These are phyloP conservation scores for Pagetopsis macropterus DNA, from an alignment of 2,797 vertebrate species.

Conservation along the genomic window DNA sequence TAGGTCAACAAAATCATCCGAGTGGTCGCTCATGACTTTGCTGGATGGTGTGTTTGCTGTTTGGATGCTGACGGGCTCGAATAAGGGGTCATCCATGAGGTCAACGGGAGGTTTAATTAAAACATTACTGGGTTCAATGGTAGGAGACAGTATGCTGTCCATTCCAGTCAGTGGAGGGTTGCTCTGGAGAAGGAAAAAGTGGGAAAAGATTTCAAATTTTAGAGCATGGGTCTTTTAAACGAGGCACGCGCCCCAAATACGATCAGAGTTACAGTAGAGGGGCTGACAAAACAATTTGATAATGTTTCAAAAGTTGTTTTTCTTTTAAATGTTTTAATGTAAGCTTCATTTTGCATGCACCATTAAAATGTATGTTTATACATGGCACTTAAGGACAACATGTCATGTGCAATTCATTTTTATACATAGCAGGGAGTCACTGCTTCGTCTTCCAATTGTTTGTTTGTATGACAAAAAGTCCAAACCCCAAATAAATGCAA, in stretches of 20 bases:
- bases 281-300: too few relatives aligned
- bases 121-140: constrained; percentile 49
- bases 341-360: too few relatives aligned
- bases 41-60: constrained; percentile 33
- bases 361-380: too few relatives aligned
- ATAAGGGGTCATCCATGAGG: constrained; percentile 55
- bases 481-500: neutral
- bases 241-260: too few relatives aligned
- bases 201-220: neutral
- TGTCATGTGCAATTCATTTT: too few relatives aligned
- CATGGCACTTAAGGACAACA: too few relatives aligned
- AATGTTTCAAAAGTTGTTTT: too few relatives aligned
- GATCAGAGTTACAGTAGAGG: too few relatives aligned
- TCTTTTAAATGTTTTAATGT: too few relatives aligned
- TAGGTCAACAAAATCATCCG: constrained; percentile 72
- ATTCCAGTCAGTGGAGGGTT: constrained; percentile 68
- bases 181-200: constrained; percentile 75
- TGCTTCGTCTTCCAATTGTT: too few relatives aligned
- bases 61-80: constrained; percentile 50
- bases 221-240: neutral
- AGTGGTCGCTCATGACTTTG: constrained; percentile 45
- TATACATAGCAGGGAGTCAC: too few relatives aligned
- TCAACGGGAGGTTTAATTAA: constrained; percentile 54
- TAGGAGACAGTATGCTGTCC: constrained; percentile 59
- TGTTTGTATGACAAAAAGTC: neutral